These are phyloP conservation scores for Gonioctena quinquepunctata DNA, from an alignment of 1,140 invertebrate genomes.

Conservation along the genomic window DNA sequence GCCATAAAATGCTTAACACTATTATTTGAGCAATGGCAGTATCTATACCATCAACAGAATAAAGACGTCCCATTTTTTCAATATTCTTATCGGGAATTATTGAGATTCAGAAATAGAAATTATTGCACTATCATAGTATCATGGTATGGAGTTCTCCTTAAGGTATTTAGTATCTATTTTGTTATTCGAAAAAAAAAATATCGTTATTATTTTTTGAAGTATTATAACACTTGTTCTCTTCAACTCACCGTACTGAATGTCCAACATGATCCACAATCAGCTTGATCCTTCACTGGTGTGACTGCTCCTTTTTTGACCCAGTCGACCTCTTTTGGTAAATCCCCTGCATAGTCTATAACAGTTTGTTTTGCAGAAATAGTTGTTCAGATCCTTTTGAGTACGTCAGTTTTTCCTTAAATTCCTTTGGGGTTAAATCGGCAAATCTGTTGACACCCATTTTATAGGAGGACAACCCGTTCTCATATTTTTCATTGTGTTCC, in stretches of 20 bases:
- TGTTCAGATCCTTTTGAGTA: neutral
- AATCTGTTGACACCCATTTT: slow-evolving; percentile 14
- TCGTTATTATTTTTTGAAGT: no score
- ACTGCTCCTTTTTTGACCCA: slow-evolving; percentile 87
- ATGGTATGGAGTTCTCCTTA: no score
- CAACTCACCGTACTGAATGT: slow-evolving; percentile 79
- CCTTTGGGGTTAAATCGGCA: slow-evolving; percentile 8
- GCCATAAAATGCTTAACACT: no score
- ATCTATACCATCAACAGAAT: no score
- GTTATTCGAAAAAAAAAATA: no score
- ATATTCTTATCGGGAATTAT: no score
- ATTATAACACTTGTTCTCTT: no score
- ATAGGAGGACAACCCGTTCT: neutral
- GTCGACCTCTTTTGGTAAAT: slow-evolving; percentile 75
- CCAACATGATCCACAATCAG: slow-evolving; percentile 92
- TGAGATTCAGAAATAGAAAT: no score
- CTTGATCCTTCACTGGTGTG: slow-evolving; percentile 90
- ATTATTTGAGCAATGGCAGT: no score
- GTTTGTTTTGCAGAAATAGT: neutral
- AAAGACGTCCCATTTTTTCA: no score
- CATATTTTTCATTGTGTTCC: slow-evolving; percentile 19
- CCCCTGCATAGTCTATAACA: slow-evolving; percentile 3
- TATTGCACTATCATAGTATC: no score
- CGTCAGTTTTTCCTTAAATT: neutral
- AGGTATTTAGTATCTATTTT: no score